Conservation (phyloP, 2,797 vertebrate species). For the Esox lucius region DNA sequence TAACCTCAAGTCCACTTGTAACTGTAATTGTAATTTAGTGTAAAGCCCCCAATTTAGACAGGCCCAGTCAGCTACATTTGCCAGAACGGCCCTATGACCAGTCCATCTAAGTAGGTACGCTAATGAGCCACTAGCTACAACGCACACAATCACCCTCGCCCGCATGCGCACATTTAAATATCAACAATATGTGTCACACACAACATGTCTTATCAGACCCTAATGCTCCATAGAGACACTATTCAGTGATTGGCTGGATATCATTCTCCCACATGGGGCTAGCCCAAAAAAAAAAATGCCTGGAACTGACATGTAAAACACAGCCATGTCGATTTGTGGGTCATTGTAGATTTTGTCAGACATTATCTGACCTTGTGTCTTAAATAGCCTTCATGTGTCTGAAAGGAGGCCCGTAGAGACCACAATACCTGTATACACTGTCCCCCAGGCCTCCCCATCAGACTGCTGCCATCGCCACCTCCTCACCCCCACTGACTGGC, state of each 20-base stretch:
- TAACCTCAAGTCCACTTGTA: no score
- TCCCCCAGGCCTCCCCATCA: slow-evolving; percentile 41
- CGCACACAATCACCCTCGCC: slow-evolving; percentile 5
- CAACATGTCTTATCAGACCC: slow-evolving; percentile 3
- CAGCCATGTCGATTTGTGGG: slow-evolving; percentile 25
- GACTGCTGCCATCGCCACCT: slow-evolving; percentile 30
- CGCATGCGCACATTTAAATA: neutral
- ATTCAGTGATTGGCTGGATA: neutral
- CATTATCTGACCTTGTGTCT: slow-evolving; percentile 35
- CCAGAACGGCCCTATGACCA: no score
- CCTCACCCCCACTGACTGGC: slow-evolving; percentile 21
- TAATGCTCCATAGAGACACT: neutral
- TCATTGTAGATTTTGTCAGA: slow-evolving; percentile 25
- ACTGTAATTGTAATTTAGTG: no score
- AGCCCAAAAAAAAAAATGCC: neutral
- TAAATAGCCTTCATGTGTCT: slow-evolving; percentile 20
- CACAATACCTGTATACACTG: slow-evolving; percentile 11
- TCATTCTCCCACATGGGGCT: slow-evolving; percentile 8
- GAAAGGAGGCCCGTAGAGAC: slow-evolving; percentile 37
- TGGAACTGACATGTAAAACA: slow-evolving; percentile 44
- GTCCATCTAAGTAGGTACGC: no score
- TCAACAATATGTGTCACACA: slow-evolving; percentile 5
- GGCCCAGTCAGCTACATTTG: no score
- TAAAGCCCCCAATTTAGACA: no score
- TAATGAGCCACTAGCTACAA: no score